Conservation (phyloP, 2,888 invertebrate genomes). For the Orthosia gothica region DNA sequence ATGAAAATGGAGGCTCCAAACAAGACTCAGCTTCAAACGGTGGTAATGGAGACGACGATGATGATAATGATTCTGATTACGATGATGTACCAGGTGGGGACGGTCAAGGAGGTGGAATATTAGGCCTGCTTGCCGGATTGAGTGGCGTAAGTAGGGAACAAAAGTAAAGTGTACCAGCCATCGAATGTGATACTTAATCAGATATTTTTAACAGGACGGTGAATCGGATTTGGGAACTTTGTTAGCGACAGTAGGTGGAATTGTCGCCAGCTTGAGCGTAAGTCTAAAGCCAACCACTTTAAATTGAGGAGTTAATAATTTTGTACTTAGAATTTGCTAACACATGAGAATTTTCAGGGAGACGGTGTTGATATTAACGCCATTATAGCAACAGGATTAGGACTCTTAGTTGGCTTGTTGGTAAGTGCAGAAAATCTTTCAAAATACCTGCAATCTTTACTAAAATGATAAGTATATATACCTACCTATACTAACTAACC, state of each 20-base stretch:
- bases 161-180: not conserved
- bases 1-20: slow-evolving; percentile 68
- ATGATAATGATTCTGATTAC: slow-evolving; percentile 76
- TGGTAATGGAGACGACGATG: slow-evolving; percentile 47
- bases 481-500: not conserved
- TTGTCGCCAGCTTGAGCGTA: slow-evolving; percentile 87
- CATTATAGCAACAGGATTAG: slow-evolving; percentile 85
- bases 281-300: slow-evolving; percentile 68
- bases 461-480: not conserved
- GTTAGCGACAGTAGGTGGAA: slow-evolving; percentile 86
- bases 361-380: slow-evolving; percentile 88
- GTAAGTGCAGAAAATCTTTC: slow-evolving; percentile 73
- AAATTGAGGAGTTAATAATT: no score
- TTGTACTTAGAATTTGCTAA: slow-evolving; percentile 3
- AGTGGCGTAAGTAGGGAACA: slow-evolving; percentile 84
- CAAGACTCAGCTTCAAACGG: slow-evolving; percentile 72
- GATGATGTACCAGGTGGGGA: slow-evolving; percentile 87
- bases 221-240: slow-evolving; percentile 88
- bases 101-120: slow-evolving; percentile 87
- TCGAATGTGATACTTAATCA: slow-evolving; percentile 6
- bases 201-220: slow-evolving; percentile 82
- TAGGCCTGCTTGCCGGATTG: slow-evolving; percentile 86
- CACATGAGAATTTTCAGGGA: slow-evolving; percentile 79
- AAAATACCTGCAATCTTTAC: not conserved
- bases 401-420: slow-evolving; percentile 87